Base-by-base conservation (phyloP, 2,113 vertebrate genomes). In the Hucho hucho region DNA sequence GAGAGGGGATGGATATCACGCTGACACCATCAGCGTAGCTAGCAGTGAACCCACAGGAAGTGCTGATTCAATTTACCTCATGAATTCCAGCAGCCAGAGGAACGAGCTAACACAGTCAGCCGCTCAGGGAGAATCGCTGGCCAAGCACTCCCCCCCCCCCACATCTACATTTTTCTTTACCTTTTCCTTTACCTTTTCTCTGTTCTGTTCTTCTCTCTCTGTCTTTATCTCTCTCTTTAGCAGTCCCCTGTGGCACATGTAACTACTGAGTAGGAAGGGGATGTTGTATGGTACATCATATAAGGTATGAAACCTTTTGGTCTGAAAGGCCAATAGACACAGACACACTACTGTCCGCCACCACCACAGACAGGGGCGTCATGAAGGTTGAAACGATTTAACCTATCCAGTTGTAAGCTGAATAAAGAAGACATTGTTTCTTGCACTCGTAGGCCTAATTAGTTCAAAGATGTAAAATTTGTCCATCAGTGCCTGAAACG, bases 151-250 rank as follows among this genome's bases (percentile, higher is more conserved):
- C 87, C 32, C 29, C 29, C 77, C 64, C 63, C 80, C 84, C 86
- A 84, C 76, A 81, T 83, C 46, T 22, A 73, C 61, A 73, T 84
- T 83, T 20, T 11, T 3, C 73, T 64, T 84, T 72, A 83, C 83
- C 82, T 87, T 87, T 84, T 81, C 77, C 73, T 64, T 84, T 72
- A 83, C 83, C 82, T 87, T 87, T 84, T 81, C 77, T 81, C 69
- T 0, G 61, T 79, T 81, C 69, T 0, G 69, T 79, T 76, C 61
- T 64, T 79, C 79, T 87, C 81, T 83, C 78, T 71, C 56, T 53
- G 49, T 49, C 16, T 61, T 47, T 69, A 49, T 28, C 69, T 56
- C 24, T 22, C 14, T 75, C 75, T 68, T 20, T 53, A 75, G 26
- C 69, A 18, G 56, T 1, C 68, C 72, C 47, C 81, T 79, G 4